Evolutionary conservation across 2,113 vertebrate genomes (phyloP).

Genomic region (Hippocampus comes): DNA sequence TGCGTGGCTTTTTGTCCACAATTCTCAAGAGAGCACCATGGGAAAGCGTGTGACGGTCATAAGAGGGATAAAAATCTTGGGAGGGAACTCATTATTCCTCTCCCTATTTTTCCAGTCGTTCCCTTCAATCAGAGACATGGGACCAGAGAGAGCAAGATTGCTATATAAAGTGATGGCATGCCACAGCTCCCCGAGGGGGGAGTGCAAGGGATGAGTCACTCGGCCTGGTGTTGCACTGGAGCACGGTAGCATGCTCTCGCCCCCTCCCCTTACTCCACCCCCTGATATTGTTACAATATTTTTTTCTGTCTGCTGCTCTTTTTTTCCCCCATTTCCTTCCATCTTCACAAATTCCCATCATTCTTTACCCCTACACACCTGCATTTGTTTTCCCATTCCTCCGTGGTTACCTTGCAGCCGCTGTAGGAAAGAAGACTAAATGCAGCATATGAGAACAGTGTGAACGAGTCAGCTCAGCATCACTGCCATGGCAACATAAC

Average conservation of each 20-base stretch:
- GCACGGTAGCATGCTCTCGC: conserved; percentile 4
- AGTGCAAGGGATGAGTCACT: conserved; percentile 50
- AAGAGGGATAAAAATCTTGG: conserved; percentile 35
- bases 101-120: conserved; percentile 39
- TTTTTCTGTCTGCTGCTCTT: neutral
- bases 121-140: conserved; percentile 51
- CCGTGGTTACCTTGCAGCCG: neutral
- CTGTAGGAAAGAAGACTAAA: neutral
- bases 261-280: neutral
- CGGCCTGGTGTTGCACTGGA: conserved; percentile 26
- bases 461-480: conserved; percentile 28
- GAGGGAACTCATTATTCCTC: conserved; percentile 27
- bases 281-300: neutral
- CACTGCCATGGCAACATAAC: conserved; percentile 36
- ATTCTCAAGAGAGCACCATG: conserved; percentile 31
- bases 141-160: conserved; percentile 39
- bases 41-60: conserved; percentile 39
- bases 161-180: conserved; percentile 73
- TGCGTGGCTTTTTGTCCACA: neutral
- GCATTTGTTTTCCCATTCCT: neutral
- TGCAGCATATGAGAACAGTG: conserved; percentile 7
- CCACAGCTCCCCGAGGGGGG: conserved; percentile 43
- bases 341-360: neutral
- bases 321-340: conserved; percentile 3
- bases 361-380: neutral